Percentiles rank a stretch among this genome's conserved stretches.
phyloP scores from a whole-genome alignment of 2,113 vertebrate genomes.

The Polyodon spathula region DNA sequence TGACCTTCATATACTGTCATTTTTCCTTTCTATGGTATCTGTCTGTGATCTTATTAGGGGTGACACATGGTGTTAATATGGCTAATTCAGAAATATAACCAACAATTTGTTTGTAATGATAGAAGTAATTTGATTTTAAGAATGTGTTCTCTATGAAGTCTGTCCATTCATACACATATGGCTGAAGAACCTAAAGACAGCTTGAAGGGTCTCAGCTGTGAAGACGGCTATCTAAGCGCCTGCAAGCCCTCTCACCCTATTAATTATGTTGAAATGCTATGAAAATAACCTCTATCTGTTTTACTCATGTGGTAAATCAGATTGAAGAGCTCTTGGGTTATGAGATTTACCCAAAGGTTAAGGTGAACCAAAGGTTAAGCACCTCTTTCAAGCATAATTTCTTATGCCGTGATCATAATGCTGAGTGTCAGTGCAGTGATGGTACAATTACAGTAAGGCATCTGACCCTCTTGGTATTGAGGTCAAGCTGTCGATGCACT shows the following conservation, averaged over 20 bases:
- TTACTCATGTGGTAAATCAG: constrained; percentile 34
- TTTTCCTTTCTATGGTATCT: neutral
- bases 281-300: constrained; percentile 24
- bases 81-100: constrained; percentile 19
- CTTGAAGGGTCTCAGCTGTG: constrained; percentile 27
- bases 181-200: constrained; percentile 26
- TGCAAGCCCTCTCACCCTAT: constrained; percentile 26
- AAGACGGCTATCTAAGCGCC: constrained; percentile 23
- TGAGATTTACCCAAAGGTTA: constrained; percentile 24
- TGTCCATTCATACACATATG: neutral
- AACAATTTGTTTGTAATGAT: constrained; percentile 14
- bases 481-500: neutral
- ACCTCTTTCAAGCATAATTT: constrained; percentile 5
- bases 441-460: constrained; percentile 1
- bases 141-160: neutral
- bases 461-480: constrained; percentile 1
- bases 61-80: constrained; percentile 21
- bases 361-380: constrained; percentile 29
- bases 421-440: constrained; percentile 8
- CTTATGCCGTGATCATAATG: constrained; percentile 4
- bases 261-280: constrained; percentile 15
- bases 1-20: neutral
- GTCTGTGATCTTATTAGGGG: constrained; percentile 16
- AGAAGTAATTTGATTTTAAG: constrained; percentile 12
- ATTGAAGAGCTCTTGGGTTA: constrained; percentile 19